Base-by-base conservation (phyloP, 1,140 invertebrate species). In the Parasteatoda tepidariorum region DNA sequence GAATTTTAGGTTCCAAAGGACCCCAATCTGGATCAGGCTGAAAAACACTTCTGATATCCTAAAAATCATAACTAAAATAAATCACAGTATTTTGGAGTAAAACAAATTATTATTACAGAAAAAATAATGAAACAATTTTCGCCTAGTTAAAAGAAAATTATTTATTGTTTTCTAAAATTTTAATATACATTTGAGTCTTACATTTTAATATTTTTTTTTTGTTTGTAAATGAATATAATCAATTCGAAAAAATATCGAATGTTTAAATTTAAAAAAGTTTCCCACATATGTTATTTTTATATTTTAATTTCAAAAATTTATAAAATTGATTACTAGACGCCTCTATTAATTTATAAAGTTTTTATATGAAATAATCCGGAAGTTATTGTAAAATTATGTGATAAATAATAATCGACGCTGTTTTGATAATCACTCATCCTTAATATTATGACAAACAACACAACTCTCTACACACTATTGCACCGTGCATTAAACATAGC, bases 1-100 rank as follows among this genome's bases (percentile, higher is more conserved):
- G 83, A 2, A 85, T 84, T n/a, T 85, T 76, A 11, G 71, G 76
- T 41, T 89, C 87, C 5, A 86, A 85, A 0, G 89, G 89, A 9
- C 89, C 89, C 89, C 89, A 90, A 34, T 88, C 86, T 0, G 83
- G 76, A 18, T 87, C 86, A 26, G 89, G 87, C 31, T 81, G 83
- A 62, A 87, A 75, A 15, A 88, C 85, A 48, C 86, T 55, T 15
- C 62, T 67, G 18, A 88, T 74, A 86, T 89, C 87, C 89, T 89
- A 85, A 2, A 85, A 86, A 57, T 74, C 30, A 22, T n/a, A n/a
- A n/a, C n/a, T n/a, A n/a, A n/a, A n/a, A n/a, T 54, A 55, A 54
- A 22, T 73, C 9, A 28, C 11, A 67, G 28, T 28, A 26, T 33
- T 62, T 79, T 13, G n/a, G n/a, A 28, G 22, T 6, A 67, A 67